These are phyloP conservation scores for Uropetala carovei DNA, from an alignment of 2,888 invertebrate species.

Conservation along the genomic window DNA sequence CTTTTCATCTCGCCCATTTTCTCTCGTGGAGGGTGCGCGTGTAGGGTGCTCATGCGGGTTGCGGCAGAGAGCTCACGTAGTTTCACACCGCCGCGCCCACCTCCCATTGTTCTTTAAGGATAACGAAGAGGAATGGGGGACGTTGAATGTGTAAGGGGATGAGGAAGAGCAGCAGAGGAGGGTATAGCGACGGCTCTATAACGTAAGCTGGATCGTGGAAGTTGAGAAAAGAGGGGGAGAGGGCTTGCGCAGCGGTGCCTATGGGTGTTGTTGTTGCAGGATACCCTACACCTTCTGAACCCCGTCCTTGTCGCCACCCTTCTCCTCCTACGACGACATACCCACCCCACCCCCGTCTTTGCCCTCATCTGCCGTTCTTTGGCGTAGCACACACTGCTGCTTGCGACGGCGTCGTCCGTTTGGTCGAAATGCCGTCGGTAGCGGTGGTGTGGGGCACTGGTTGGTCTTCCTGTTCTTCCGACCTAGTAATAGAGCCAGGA, in stretches of 20 bases:
- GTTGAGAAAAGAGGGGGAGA: background rate
- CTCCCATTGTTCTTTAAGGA: constrained; percentile 49
- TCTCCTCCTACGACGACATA: background rate
- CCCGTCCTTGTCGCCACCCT: constrained; percentile 31
- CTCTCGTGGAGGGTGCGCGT: background rate
- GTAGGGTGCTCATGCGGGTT: constrained; percentile 31
- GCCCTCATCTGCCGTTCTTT: constrained; percentile 35
- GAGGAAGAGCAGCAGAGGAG: background rate
- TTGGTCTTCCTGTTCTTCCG: constrained; percentile 22
- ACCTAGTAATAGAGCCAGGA: background rate
- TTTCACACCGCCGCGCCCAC: constrained; percentile 33
- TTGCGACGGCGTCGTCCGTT: background rate
- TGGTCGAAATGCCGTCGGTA: background rate
- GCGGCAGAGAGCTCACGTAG: background rate
- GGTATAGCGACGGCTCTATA: background rate
- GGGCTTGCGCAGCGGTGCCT: constrained; percentile 32
- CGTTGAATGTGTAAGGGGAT: background rate
- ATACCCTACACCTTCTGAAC: constrained; percentile 46
- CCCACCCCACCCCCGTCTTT: constrained; percentile 18
- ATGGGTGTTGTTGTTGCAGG: constrained; percentile 47
- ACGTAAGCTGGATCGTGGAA: background rate
- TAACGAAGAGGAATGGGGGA: background rate
- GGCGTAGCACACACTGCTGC: constrained; percentile 41
- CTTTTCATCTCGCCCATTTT: constrained; percentile 22
- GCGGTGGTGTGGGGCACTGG: constrained; percentile 12